A percentile compares a stretch with the other conserved stretches of the same genome.
These are phyloP conservation scores for Pyxicephalus adspersus DNA, from an alignment of 2,113 vertebrate species.

Conservation along the genomic window DNA sequence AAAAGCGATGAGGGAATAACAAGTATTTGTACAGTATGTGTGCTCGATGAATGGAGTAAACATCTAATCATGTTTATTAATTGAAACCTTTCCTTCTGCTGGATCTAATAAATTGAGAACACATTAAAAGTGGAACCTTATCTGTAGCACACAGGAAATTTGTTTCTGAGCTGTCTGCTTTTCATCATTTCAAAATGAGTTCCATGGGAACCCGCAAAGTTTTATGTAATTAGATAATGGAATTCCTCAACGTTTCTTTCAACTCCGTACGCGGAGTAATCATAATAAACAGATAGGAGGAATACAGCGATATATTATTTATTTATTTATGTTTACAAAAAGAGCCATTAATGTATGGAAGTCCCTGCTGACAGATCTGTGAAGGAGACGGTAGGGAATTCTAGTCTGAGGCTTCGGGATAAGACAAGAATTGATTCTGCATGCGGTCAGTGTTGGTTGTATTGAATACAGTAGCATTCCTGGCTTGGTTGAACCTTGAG, in stretches of 20 bases:
- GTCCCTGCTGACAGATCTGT: conserved; percentile 35
- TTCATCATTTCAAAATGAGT: conserved; percentile 74
- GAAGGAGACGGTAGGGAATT: conserved; percentile 35
- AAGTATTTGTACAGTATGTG: conserved; percentile 40
- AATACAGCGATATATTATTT: conserved; percentile 8
- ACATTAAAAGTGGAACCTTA: conserved; percentile 68
- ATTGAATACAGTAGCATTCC: too few species aligned
- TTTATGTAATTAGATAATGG: conserved; percentile 75
- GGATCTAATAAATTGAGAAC: conserved; percentile 68
- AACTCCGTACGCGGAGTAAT: conserved; percentile 44
- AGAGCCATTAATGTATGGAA: conserved; percentile 37
- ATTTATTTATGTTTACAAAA: conserved; percentile 22
- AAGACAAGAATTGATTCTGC: conserved; percentile 8
- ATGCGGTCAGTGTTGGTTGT: too few species aligned
- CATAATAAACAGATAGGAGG: conserved; percentile 46
- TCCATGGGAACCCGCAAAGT: conserved; percentile 71
- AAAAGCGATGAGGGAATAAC: conserved; percentile 45
- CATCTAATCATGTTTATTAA: conserved; percentile 65
- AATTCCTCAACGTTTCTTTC: conserved; percentile 61
- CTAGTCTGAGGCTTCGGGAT: conserved; percentile 35
- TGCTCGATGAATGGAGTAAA: conserved; percentile 46
- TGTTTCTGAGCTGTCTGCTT: conserved; percentile 70
- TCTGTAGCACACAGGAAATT: conserved; percentile 62
- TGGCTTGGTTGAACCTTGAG: too few species aligned
- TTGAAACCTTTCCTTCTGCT: conserved; percentile 67